Conservation (phyloP, 2,113 vertebrate species). For the Gobius niger region DNA sequence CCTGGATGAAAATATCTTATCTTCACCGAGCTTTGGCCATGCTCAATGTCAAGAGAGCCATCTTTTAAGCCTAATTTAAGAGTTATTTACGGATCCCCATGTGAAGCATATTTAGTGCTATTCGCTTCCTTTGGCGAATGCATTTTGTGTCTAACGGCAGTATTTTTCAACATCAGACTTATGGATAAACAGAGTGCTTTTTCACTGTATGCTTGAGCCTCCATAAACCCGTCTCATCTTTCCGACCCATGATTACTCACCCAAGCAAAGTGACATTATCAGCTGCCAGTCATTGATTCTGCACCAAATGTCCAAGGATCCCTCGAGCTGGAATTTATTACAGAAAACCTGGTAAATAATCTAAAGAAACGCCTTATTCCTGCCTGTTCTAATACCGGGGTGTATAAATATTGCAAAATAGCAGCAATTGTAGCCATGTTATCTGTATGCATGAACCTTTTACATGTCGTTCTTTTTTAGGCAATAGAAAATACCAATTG, state of each 20-base stretch:
- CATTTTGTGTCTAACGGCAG: conserved; percentile 7
- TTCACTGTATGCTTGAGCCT: conserved; percentile 23
- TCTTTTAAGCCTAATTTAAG: conserved; percentile 67
- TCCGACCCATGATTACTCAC: conserved; percentile 41
- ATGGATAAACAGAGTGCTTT: not conserved
- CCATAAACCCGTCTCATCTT: conserved; percentile 29
- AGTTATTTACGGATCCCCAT: conserved; percentile 74
- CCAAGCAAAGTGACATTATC: conserved; percentile 34
- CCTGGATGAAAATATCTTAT: conserved; percentile 77
- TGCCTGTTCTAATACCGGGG: not conserved
- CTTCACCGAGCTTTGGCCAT: conserved; percentile 62
- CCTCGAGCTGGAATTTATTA: not conserved
- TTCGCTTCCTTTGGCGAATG: conserved; percentile 48
- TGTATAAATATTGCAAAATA: too few species aligned
- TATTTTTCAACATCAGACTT: conserved; percentile 5
- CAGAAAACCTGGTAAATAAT: not conserved
- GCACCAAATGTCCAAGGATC: conserved; percentile 22
- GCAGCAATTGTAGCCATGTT: not conserved
- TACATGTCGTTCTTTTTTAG: not conserved
- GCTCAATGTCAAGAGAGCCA: conserved; percentile 71
- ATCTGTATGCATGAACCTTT: not conserved
- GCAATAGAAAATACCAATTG: too few species aligned
- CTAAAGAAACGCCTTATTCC: too few species aligned
- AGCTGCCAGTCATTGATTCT: conserved; percentile 35
- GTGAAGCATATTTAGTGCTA: conserved; percentile 66